Evolutionary conservation across 2,888 invertebrate genomes (phyloP).

Genomic region (Anagyrus pseudococci): DNA sequence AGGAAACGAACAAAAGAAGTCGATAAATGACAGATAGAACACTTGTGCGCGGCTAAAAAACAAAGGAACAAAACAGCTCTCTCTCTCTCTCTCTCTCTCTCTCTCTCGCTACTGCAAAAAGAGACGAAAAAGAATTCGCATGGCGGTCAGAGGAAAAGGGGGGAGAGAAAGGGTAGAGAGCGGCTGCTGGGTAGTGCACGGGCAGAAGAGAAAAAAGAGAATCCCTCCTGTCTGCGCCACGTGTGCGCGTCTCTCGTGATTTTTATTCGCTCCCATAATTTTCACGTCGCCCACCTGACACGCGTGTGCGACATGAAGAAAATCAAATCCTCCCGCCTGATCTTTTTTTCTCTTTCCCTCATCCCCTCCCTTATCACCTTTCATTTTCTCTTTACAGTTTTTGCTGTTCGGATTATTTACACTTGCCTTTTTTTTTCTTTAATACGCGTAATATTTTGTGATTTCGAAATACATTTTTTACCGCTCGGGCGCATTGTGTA

Average conservation of each 20-base stretch:
- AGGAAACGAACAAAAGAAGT: background rate
- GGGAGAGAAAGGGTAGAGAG: background rate
- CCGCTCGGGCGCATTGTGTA: no score
- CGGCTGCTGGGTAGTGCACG: background rate
- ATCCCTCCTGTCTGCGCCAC: slow-evolving; percentile 11
- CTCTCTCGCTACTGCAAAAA: no score
- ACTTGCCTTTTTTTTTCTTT: background rate
- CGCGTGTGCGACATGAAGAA: slow-evolving; percentile 6
- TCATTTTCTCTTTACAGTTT: slow-evolving; percentile 1
- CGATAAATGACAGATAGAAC: slow-evolving; percentile 11
- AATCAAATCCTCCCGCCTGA: slow-evolving; percentile 17
- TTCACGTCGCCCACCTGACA: slow-evolving; percentile 19
- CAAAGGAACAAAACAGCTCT: no score
- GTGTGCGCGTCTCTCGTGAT: slow-evolving; percentile 24
- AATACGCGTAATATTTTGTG: background rate
- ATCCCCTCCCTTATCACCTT: background rate
- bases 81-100: no score
- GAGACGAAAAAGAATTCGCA: background rate
- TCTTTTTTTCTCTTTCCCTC: slow-evolving; percentile 7
- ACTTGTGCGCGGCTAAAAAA: background rate
- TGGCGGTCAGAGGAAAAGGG: background rate
- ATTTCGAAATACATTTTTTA: no score
- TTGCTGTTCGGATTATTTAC: background rate
- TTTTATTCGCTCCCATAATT: slow-evolving; percentile 32
- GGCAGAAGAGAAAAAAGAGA: slow-evolving; percentile 1